phyloP scores from a whole-genome alignment of 2,888 invertebrate genomes.

The Boloria euphrosyne region DNA sequence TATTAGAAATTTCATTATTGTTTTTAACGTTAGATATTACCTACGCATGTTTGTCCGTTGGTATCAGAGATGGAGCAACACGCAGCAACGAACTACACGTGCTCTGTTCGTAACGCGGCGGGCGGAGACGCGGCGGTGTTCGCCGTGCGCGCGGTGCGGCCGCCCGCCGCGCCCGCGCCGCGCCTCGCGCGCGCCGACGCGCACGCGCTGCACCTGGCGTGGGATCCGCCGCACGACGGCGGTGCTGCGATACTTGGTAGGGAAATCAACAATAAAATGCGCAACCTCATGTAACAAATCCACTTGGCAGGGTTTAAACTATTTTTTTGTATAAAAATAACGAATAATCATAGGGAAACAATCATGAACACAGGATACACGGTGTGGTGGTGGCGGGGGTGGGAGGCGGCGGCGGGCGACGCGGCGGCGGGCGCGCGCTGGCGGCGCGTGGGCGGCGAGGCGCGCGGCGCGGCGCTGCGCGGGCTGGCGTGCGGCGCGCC shows the following conservation, averaged over 20 bases:
- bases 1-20: not conserved
- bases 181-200: slow-evolving; percentile 81
- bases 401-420: slow-evolving; percentile 41
- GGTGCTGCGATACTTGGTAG: slow-evolving; percentile 53
- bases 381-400: slow-evolving; percentile 53
- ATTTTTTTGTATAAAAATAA: not conserved
- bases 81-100: slow-evolving; percentile 88
- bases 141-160: slow-evolving; percentile 74
- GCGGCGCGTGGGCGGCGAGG: slow-evolving; percentile 73
- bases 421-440: slow-evolving; percentile 72
- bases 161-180: slow-evolving; percentile 85
- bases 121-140: slow-evolving; percentile 90
- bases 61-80: slow-evolving; percentile 83
- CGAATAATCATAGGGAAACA: no score
- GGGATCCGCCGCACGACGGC: slow-evolving; percentile 77
- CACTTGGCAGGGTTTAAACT: not conserved
- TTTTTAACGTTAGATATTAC: not conserved
- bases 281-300: not conserved
- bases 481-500: slow-evolving; percentile 87
- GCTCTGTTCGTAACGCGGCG: slow-evolving; percentile 88
- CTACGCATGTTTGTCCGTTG: slow-evolving; percentile 6
- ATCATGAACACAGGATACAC: slow-evolving; percentile 53
- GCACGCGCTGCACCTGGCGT: slow-evolving; percentile 81
- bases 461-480: slow-evolving; percentile 77
- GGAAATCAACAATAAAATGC: not conserved